These are phyloP conservation scores for Ictalurus punctatus DNA, from an alignment of 2,113 vertebrate species.

Conservation along the genomic window DNA sequence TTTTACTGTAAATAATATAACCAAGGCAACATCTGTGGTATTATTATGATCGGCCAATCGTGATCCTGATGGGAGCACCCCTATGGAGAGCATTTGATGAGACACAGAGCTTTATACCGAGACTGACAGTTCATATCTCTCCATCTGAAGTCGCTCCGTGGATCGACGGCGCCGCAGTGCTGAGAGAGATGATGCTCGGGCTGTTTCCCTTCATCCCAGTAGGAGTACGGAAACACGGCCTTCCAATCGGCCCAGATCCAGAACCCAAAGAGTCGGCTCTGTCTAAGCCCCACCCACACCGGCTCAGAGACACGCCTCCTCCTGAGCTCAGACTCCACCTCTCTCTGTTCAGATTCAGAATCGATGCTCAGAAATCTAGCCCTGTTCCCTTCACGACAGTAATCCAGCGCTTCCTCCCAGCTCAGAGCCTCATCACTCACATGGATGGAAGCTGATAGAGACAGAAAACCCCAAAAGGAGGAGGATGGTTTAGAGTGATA, in stretches of 20 bases:
- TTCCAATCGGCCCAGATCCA: slow-evolving; percentile 64
- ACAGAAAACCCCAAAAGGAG: not conserved
- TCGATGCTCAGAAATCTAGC: slow-evolving; percentile 49
- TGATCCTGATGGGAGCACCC: too few relatives aligned
- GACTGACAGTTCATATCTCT: slow-evolving; percentile 48
- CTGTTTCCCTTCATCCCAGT: slow-evolving; percentile 36
- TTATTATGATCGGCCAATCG: too few relatives aligned
- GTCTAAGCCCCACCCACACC: slow-evolving; percentile 66
- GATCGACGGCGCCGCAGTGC: slow-evolving; percentile 54
- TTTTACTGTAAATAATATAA: too few relatives aligned
- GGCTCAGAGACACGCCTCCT: rapidly evolving
- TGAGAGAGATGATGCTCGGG: slow-evolving; percentile 47
- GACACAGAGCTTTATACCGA: not conserved
- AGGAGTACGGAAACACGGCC: not conserved
- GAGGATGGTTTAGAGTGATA: not conserved
- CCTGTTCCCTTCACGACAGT: slow-evolving; percentile 15
- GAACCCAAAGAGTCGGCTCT: slow-evolving; percentile 64
- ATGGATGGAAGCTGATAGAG: slow-evolving; percentile 35
- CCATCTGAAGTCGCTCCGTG: slow-evolving; percentile 24
- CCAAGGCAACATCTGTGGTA: too few relatives aligned
- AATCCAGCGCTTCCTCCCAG: slow-evolving; percentile 52
- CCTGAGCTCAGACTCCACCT: not conserved
- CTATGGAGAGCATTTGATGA: not conserved
- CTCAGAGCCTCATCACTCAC: not conserved
- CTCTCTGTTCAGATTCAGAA: not conserved